Evolutionary conservation across 2,113 vertebrate genomes (phyloP).

Genomic region (Hystrix cristata): DNA sequence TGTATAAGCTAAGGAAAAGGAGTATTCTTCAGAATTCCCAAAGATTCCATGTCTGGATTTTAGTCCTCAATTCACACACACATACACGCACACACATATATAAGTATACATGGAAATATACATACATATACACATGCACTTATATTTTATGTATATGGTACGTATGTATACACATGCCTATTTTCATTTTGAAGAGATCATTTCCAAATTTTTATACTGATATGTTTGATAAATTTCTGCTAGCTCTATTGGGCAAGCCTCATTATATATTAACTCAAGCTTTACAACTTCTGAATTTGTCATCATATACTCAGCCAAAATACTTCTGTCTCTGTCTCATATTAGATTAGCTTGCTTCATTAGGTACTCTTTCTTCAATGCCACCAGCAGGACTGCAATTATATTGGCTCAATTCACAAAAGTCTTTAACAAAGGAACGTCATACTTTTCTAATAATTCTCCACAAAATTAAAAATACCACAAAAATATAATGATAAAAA

Average conservation of each 20-base stretch:
- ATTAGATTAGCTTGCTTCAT: not conserved
- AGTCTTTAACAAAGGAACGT: not conserved
- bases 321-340: not conserved
- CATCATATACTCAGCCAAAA: not conserved
- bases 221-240: not conserved
- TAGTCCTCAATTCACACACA: not conserved
- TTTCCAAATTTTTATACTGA: not conserved
- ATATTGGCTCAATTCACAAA: not conserved
- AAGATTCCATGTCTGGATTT: accelerated
- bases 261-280: not conserved
- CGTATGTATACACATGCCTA: not conserved
- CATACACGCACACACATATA: not conserved
- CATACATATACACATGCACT: not conserved
- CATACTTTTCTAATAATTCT: not conserved
- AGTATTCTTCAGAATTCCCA: not conserved
- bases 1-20: not conserved
- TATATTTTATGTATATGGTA: not conserved
- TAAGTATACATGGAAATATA: not conserved
- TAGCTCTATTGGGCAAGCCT: not conserved
- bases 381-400: not conserved
- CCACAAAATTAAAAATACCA: not conserved
- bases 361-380: not conserved
- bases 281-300: not conserved
- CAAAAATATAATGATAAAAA: not conserved
- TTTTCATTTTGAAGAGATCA: not conserved